Evolutionary conservation across 2,797 vertebrate species (phyloP).

Genomic region (Smutsia gigantea): DNA sequence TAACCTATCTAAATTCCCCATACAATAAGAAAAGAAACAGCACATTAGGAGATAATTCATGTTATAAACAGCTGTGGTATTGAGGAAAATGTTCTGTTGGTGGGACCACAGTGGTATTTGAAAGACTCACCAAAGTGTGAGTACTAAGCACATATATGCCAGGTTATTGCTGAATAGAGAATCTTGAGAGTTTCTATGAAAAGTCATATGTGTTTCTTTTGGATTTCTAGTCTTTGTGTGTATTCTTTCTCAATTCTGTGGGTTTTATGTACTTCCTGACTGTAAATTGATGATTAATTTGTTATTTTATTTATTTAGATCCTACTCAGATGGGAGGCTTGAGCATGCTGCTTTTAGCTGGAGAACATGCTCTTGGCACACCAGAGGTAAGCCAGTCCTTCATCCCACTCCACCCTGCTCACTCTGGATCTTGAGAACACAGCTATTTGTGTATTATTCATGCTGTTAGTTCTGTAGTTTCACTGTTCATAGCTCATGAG

Average conservation of each 20-base stretch:
- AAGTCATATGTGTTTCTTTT: conserved; percentile 77
- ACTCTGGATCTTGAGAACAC: background rate
- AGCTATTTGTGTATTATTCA: background rate
- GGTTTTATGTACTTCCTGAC: conserved; percentile 57
- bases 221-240: conserved; percentile 56
- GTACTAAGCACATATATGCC: background rate
- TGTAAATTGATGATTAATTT: conserved; percentile 75
- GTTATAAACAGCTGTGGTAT: background rate
- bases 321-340: conserved; percentile 99
- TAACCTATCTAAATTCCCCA: background rate
- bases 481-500: background rate
- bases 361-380: conserved; percentile 96
- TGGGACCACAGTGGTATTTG: background rate
- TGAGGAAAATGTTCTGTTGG: background rate
- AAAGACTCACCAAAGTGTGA: conserved; percentile 55
- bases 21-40: background rate
- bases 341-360: conserved; percentile 98
- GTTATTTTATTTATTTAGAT: conserved; percentile 87
- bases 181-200: conserved; percentile 73
- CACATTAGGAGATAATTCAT: background rate
- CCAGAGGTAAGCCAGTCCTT: conserved; percentile 91
- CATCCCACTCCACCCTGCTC: background rate
- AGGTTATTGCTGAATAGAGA: conserved; percentile 74
- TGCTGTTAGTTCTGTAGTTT: background rate
- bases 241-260: background rate